Evolutionary conservation across 2,888 invertebrate species (phyloP).

Genomic region (Monochamus alternatus): DNA sequence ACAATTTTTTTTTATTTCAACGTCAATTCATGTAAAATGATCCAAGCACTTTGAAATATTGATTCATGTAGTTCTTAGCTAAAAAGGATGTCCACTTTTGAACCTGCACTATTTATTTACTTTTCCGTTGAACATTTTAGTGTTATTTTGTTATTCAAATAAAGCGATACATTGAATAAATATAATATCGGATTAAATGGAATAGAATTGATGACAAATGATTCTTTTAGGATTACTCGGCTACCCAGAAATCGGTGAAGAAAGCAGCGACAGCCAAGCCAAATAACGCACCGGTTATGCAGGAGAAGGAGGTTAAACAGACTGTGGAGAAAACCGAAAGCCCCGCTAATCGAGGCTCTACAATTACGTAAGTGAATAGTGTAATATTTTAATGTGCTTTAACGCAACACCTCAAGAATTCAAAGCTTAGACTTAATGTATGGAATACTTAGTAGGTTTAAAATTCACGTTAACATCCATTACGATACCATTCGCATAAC

Average conservation of each 20-base stretch:
- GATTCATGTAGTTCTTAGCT: too few relatives aligned
- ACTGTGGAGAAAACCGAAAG: slow-evolving; percentile 63
- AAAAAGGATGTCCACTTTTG: too few relatives aligned
- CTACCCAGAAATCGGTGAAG: slow-evolving; percentile 73
- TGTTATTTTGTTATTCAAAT: too few relatives aligned
- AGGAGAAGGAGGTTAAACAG: slow-evolving; percentile 56
- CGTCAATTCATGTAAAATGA: too few relatives aligned
- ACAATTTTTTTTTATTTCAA: too few relatives aligned
- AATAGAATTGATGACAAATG: too few relatives aligned
- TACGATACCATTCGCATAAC: background rate
- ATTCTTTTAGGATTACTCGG: slow-evolving; percentile 75
- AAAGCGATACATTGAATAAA: too few relatives aligned
- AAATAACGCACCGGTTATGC: slow-evolving; percentile 51
- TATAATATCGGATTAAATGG: too few relatives aligned
- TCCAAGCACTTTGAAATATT: too few relatives aligned
- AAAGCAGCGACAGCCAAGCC: slow-evolving; percentile 67
- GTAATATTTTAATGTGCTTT: background rate
- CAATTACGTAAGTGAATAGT: slow-evolving; percentile 75
- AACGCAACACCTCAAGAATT: background rate
- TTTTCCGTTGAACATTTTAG: too few relatives aligned
- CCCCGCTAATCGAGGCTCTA: slow-evolving; percentile 74
- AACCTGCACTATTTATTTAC: too few relatives aligned
- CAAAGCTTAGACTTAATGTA: background rate
- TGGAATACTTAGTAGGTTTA: background rate
- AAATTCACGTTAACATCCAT: background rate